phyloP scores from a whole-genome alignment of 2,797 vertebrate genomes.

The Gambusia yucatana region DNA sequence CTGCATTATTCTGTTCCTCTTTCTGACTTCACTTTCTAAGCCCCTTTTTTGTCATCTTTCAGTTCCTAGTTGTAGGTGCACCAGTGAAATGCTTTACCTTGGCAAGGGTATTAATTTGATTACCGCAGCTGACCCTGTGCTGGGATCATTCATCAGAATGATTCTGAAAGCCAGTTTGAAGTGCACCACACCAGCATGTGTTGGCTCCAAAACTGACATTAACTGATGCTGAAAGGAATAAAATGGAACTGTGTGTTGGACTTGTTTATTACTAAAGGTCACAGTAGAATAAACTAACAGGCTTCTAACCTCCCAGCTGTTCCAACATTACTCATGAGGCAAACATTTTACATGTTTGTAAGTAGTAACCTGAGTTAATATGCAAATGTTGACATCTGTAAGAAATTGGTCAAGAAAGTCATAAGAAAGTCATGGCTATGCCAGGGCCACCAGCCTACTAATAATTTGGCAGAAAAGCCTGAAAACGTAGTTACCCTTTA shows the following conservation, averaged over 20 bases:
- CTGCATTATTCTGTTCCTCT: background rate
- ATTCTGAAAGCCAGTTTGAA: background rate
- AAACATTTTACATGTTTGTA: background rate
- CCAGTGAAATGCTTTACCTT: background rate
- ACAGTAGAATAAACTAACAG: background rate
- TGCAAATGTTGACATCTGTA: background rate
- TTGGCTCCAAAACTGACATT: background rate
- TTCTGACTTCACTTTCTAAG: background rate
- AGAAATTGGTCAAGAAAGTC: too few relatives aligned
- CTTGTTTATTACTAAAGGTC: background rate
- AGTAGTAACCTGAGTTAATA: background rate
- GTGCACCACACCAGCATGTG: background rate
- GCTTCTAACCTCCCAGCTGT: background rate
- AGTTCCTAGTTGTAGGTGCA: background rate
- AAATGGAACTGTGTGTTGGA: background rate
- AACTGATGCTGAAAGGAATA: background rate
- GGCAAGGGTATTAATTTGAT: background rate
- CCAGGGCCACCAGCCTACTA: too few relatives aligned
- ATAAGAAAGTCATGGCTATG: too few relatives aligned
- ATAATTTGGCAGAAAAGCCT: too few relatives aligned
- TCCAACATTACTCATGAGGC: background rate
- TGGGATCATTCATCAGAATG: background rate
- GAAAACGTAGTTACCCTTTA: too few relatives aligned
- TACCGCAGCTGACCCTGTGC: background rate
- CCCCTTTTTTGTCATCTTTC: background rate